These are phyloP conservation scores for Scytalopus superciliaris DNA, from an alignment of 2,113 vertebrate genomes.

Conservation along the genomic window DNA sequence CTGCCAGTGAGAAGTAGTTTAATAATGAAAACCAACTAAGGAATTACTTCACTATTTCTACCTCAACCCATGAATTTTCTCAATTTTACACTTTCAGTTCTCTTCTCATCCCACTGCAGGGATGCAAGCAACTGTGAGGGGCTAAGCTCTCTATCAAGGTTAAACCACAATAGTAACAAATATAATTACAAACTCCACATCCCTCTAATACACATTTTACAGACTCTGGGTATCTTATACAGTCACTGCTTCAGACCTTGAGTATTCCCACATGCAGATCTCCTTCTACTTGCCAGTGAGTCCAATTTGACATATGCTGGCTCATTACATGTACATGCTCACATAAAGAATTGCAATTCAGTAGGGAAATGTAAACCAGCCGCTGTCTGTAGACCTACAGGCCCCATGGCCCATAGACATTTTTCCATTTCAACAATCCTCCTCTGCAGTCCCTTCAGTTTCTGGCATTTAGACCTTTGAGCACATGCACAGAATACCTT, in stretches of 20 bases:
- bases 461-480: not conserved
- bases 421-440: not conserved
- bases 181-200: not conserved
- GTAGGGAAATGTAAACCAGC: not conserved
- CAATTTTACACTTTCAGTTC: not conserved
- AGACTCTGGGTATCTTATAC: not conserved
- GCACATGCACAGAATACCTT: not conserved
- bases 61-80: not conserved
- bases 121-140: not conserved
- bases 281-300: not conserved
- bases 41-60: not conserved
- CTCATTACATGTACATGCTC: not conserved
- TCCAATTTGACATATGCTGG: not conserved
- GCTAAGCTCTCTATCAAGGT: not conserved
- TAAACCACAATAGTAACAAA: not conserved
- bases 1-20: not conserved
- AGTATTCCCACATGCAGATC: not conserved
- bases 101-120: not conserved
- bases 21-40: not conserved
- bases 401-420: not conserved
- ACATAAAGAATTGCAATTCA: not conserved
- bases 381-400: not conserved
- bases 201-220: not conserved
- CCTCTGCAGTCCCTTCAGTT: rapidly evolving
- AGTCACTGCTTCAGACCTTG: not conserved